Evolutionary conservation across 2,113 vertebrate genomes (phyloP), one percentile per base, ranked within the genome.

Genomic region (Centropus unirufus): DNA sequence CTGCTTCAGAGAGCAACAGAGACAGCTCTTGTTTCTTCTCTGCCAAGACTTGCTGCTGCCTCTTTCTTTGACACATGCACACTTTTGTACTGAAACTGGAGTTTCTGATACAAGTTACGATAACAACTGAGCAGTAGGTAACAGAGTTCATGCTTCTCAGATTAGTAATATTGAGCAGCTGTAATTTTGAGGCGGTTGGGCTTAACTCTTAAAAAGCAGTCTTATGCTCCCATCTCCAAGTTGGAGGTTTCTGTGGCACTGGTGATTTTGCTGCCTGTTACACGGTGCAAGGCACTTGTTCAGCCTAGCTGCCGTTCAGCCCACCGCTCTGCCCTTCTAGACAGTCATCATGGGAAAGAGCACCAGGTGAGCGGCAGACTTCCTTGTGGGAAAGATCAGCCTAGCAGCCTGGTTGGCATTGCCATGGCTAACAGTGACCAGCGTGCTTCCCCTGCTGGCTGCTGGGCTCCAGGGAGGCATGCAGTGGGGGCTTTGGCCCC

Each of bases 401-500:
- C 44, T 59, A 52, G 62, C 62, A 63, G 26, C 58, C 1, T 0
- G 40, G 5, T 34, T 9, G 4, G 87, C 54, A 46, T 62, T 0
- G 0, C 78, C 12, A 9, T 8, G 57, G 46, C 76, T 4, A 6
- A 58, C 63, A 29, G 54, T 14, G n/a, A 61, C 81, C 63, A 39
- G 47, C 22, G 24, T 19, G 52, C 85, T 85, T 49, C 42, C 79
- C 3, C 69, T 55, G 75, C 75, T 59, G 87, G 64, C 83, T 85
- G 13, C 39, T 0, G 20, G 39, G 74, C 42, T 22, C 32, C 0
- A 4, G 16, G 44, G 72, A 20, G 68, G 74, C 3, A 0, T 29
- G 86, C 2, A 11, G 88, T 0, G 0, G 52, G 76, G 64, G 21
- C 75, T 29, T 9, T 0, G 0, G 64, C 51, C 42, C 36, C 0